Evolutionary conservation across 2,888 invertebrate genomes (phyloP), one percentile per base, ranked within the genome.

Genomic region (Synergus japonicus): DNA sequence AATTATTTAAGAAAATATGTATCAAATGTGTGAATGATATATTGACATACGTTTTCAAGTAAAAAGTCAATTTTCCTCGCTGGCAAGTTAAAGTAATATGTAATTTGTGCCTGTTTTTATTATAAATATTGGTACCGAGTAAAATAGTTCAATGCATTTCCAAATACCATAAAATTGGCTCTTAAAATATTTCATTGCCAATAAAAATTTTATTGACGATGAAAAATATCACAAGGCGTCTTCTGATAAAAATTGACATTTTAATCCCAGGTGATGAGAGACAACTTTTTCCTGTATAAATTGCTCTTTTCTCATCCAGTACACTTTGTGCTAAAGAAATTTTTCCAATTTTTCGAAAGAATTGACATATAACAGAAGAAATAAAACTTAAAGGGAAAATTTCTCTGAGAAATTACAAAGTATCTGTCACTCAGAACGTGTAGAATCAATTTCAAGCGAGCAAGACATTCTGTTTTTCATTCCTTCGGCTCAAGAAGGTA

Each of bases 401-500:
- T 18, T 29, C 15, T 29, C 22, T 54, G n/a, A n/a, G 9, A n/a
- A 54, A 54, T 2, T 9, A n/a, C 12, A 12, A 60, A 69, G 41
- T 66, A 66, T 66, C 65, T 41, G 65, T 46, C 69, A 46, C 13
- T 69, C 69, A 69, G 46, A 44, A 18, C 44, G 18, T 49, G 13
- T 29, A 49, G 69, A 41, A 73, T 73, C 37, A 73, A 73, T 73
- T 49, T 54, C n/a, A 15, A 54, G 8, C 4, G 22, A 22, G 13
- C 8, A n/a, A 66, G 73, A 54, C 49, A 46, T 77, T 79, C 79
- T 76, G 76, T 79, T 78, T 73, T 65, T 77, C 80, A 78, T 73
- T 80, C 76, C 69, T 41, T 22, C 60, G 78, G 78, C 78, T 83
- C 79, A 80, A 63, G 44, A 1, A 22, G 49, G 77, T 76, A 80